Conservation (phyloP, 2,797 vertebrate species). For the Tiaroga cobitis region DNA sequence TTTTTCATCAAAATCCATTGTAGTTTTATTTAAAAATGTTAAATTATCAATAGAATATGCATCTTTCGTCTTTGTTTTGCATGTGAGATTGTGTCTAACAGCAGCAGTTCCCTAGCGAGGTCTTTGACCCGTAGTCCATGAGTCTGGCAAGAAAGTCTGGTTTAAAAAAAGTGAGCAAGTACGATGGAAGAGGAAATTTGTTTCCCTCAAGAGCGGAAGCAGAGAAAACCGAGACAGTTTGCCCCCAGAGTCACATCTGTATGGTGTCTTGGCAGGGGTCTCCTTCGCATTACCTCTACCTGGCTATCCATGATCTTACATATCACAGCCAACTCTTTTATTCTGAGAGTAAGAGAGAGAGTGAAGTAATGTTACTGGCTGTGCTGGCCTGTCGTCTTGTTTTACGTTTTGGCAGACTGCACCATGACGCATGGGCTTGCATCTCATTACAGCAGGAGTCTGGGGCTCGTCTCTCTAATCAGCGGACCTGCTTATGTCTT, state of each 20-base stretch:
- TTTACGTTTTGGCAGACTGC: conserved; percentile 60
- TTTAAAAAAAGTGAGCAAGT: background rate
- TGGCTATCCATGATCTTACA: conserved; percentile 11
- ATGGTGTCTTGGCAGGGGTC: conserved; percentile 22
- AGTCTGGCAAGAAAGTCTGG: conserved; percentile 39
- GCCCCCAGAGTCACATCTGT: conserved; percentile 34
- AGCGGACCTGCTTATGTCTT: conserved; percentile 55
- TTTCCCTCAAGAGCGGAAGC: conserved; percentile 36
- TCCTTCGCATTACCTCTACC: conserved; percentile 38
- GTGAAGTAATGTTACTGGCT: conserved; percentile 43
- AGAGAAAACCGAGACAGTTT: conserved; percentile 32
- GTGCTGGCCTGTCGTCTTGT: conserved; percentile 53
- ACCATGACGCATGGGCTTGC: conserved; percentile 61
- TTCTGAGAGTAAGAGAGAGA: conserved; percentile 38
- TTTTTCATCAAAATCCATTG: too few species aligned
- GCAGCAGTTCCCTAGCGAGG: conserved; percentile 8
- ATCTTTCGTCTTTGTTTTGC: background rate
- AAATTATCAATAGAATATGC: background rate
- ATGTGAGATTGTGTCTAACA: background rate
- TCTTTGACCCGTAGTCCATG: background rate
- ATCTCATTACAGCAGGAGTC: conserved; percentile 63
- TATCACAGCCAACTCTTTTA: conserved; percentile 37
- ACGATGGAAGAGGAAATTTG: conserved; percentile 14
- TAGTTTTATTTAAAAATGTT: background rate
- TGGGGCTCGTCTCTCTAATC: conserved; percentile 66